Base-by-base conservation (phyloP, 1,140 invertebrate species). In the Drosophila obscura region DNA sequence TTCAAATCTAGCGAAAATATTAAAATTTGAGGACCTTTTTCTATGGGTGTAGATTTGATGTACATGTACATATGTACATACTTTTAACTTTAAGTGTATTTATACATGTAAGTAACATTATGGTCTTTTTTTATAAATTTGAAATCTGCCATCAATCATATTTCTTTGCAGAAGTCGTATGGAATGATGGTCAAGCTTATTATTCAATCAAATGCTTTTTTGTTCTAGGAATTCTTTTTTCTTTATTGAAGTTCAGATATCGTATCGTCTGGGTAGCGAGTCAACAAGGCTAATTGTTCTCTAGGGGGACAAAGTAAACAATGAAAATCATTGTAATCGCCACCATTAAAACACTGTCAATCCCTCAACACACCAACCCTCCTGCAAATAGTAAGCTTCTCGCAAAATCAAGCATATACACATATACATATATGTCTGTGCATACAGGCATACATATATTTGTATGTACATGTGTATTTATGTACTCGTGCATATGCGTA, bases 281-380 rank as follows among this genome's bases (percentile, higher is more conserved):
- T 74, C 71, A 63, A 41, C 41, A 46, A 56, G 55, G 75, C 75
- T 75, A 75, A 78, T 78, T 78, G 56, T 75, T 50, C 55, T 65
- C 65, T 55, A 49, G 69, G 26, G 19, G 53, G 64, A 60, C 13
- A 64, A 64, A 77, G 53, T 52, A 75, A 72, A 56, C 46, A 71
- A 46, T 55, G 46, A 49, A 61, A 64, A 77, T 69, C 72, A 71
- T 77, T 75, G 72, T 77, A 77, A 75, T 77, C 72, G 61, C 75
- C 60, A 74, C 60, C 75, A 75, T 77, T 77, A 75, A 77, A 71
- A 74, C 72, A 77, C 75, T 75, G 72, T 65, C 75, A 75, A 65
- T 77, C 72, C 59, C 49, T 69, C 55, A 74, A 43, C 51, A 62
- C 57, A 71, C 49, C 63, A 68, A 63, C 69, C 71, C 71, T 68